Percentiles rank a stretch among this genome's conserved stretches.
Conservation (phyloP, 2,888 invertebrate species). For the Mycalesis mineus region DNA sequence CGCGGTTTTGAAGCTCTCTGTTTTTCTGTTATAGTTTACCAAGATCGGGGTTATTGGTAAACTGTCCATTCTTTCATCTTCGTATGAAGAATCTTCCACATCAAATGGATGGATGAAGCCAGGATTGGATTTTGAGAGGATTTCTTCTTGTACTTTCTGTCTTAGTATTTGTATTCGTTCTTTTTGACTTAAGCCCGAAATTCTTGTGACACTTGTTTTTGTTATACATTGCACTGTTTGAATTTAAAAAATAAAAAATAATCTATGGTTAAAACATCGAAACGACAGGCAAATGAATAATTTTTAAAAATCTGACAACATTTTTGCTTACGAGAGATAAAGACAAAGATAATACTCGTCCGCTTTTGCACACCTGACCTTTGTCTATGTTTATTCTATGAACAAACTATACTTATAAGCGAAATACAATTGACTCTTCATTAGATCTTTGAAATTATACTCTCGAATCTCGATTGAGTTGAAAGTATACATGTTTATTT, state of each 20-base stretch:
- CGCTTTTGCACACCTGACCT: no score
- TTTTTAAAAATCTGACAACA: no score
- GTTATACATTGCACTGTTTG: slow-evolving; percentile 14
- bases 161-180: slow-evolving; percentile 21
- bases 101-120: background rate
- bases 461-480: no score
- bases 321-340: no score
- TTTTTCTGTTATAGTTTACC: background rate
- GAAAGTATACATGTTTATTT: no score
- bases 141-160: slow-evolving; percentile 19
- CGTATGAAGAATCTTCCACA: background rate
- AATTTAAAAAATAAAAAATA: background rate
- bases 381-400: no score
- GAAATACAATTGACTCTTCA: no score
- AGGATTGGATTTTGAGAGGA: background rate
- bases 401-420: no score
- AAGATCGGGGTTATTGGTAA: slow-evolving; percentile 27
- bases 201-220: slow-evolving; percentile 10
- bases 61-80: slow-evolving; percentile 10
- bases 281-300: no score
- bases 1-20: slow-evolving; percentile 1
- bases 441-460: no score
- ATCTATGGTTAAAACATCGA: no score
- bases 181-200: slow-evolving; percentile 13
- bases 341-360: no score